These are phyloP conservation scores for Trichogramma pretiosum DNA, from an alignment of 1,140 invertebrate species.

Conservation along the genomic window DNA sequence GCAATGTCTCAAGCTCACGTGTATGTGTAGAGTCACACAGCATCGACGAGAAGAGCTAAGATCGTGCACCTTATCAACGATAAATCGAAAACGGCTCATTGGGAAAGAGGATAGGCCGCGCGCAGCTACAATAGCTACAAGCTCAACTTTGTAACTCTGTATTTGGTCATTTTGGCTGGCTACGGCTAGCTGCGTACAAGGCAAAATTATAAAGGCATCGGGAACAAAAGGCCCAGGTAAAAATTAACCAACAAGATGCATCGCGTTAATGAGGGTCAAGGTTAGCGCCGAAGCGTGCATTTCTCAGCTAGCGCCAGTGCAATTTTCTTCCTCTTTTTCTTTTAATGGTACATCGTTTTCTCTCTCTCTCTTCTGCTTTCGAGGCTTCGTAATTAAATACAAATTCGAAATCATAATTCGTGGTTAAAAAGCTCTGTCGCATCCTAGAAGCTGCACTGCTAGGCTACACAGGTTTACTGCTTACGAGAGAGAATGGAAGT, in stretches of 20 bases:
- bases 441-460: not conserved
- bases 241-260: too few relatives aligned
- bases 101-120: not conserved
- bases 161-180: conserved; percentile 16
- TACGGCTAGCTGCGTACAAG: not conserved
- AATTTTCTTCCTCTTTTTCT: too few relatives aligned
- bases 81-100: conserved; percentile 11
- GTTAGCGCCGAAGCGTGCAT: conserved; percentile 5
- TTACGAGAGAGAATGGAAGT: not conserved
- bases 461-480: conserved; percentile 2
- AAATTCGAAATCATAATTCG: not conserved
- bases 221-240: conserved; percentile 7
- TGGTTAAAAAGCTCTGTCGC: not conserved
- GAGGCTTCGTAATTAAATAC: too few relatives aligned
- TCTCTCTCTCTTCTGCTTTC: too few relatives aligned
- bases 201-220: not conserved
- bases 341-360: too few relatives aligned
- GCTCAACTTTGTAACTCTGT: too few relatives aligned
- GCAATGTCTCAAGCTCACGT: too few relatives aligned
- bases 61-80: conserved; percentile 9
- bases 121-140: not conserved
- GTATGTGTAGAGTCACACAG: conserved; percentile 4
- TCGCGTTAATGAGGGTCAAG: conserved; percentile 17
- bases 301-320: not conserved
- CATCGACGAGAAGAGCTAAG: too few relatives aligned